Evolutionary conservation across 2,888 invertebrate genomes (phyloP), one percentile per base, ranked within the genome.

Genomic region (Xestia ashworthii): DNA sequence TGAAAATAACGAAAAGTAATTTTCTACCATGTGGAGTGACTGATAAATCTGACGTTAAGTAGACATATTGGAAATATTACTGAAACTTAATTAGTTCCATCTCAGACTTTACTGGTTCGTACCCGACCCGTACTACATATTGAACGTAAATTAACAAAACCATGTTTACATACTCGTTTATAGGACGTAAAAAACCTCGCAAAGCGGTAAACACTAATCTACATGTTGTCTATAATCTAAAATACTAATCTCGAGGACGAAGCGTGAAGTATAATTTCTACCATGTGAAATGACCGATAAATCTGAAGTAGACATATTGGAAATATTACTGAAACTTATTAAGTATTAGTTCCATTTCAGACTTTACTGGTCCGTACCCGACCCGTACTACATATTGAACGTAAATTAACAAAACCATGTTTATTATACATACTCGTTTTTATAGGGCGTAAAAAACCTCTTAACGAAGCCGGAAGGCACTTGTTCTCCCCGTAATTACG

Each of bases 41-140:
- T 55, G 44, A 71, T 44, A 73, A 72, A 55, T 32, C 71, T 55
- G 71, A 55, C 44, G 1, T 32, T 44, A 53, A 44, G 32, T 62
- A 73, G 8, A 74, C 25, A 50, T 64, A 12, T 19, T 48, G 32
- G 46, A 64, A 74, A 44, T 74, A 62, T 60, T 58, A 58, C 4
- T 72, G 22, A 25, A n/a, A 32, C 19, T 50, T 25, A 50, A 22
- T n/a, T 32, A n/a, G n/a, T 38, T 64, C 22, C 22, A n/a, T 14
- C 22, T 32, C 44, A 32, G 41, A 16, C 14, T 74, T 11, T 38
- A 38, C n/a, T 58, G 38, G 3, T 32, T 22, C 11, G 38, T 64
- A 32, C 32, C 16, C 58, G 25, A 25, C 25, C 25, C 9, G 32
- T 32, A 60, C 41, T n/a, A 41, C 22, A 44, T n/a, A n/a, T n/a